Evolutionary conservation across 1,140 invertebrate species (phyloP), one percentile per base, ranked within the genome.

Genomic region (Brachionus calyciflorus): DNA sequence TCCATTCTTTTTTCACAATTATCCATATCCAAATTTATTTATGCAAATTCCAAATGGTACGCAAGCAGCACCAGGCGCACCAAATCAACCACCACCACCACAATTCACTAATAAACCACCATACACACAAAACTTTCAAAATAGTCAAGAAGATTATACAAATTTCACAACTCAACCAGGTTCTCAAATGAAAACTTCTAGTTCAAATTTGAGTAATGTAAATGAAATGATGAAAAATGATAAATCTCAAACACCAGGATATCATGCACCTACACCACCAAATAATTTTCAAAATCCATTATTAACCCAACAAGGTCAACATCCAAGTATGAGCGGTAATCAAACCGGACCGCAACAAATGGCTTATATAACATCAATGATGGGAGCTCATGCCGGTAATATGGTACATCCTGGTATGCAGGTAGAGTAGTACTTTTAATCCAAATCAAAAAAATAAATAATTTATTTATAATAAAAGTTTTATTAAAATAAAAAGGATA

Each of bases 1-100:
- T 17, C 69, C 69, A 10, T 73, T 73, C 46, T 73, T 73, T 73
- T 73, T 73, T 30, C 69, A 19, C 24, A 73, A 55, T 51, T 33
- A 73, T 24, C 19, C 28, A 9, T 73, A 73, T 51, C 69, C 69
- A 14, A 73, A 73, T 55, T 21, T 73, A 24, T 73, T 51, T 55
- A 51, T 73, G 69, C 51, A 21, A 24, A 65, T 65, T n/a, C 60
- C 60, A 24, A 65, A 65, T 21, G 60, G 60, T 5, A 41, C 37
- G 19, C 46, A 48, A 70, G 44, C 69, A 40, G 41, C 51, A 19
- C 46, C 69, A n/a, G 46, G 44, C 9, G 26, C 44, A 7, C 21
- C 60, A 0, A 44, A 44, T 41, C 37, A 49, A 28, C 46, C 46
- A 49, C 28, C 46, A 10, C 69, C 69, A n/a, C 69, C 28, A 21